Evolutionary conservation across 2,888 invertebrate species (phyloP), one percentile per base, ranked within the genome.

Genomic region (Antheraea assamensis): DNA sequence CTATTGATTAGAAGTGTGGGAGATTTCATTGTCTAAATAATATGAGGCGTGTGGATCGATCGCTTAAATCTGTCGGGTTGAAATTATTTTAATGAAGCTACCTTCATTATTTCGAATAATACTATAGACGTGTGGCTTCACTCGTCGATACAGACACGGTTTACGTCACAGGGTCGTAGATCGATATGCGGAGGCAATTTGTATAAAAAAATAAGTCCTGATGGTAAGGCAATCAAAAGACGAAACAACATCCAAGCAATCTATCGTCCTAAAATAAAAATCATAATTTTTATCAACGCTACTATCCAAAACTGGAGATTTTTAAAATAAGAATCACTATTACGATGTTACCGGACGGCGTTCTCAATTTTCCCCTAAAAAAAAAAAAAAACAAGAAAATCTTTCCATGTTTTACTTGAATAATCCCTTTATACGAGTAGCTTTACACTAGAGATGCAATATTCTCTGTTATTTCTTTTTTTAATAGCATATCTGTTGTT

Each of bases 131-230:
- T 64, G 64, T 64, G 64, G 27, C 30, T 30, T 21, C 31, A 1
- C 13, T 15, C n/a, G 52, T 76, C 68, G 35, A 70, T 75, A 75
- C 75, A 13, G 73, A 55, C 73, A 70, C 58, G 58, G 76, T 74
- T 76, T 76, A 79, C 77, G 78, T 78, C 78, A 78, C 79, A 82
- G 78, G 80, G 78, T 79, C 75, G 73, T 77, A 80, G 78, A 75
- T 77, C 75, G 76, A 76, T 77, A 76, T 71, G 74, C 64, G 79
- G 76, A 76, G 77, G 79, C 70, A 42, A 73, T 68, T 31, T 35
- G 21, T 47, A 27, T 58, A 70, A 73, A 42, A 42, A 42, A 42
- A 5, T 8, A 55, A 55, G 24, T 21, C 7, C n/a, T n/a, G 55
- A 42, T 42, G 1, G 13, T 42, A 13, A 52, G 52, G 21, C 52